Evolutionary conservation across 2,113 vertebrate genomes (phyloP).

Genomic region (Upupa epops): DNA sequence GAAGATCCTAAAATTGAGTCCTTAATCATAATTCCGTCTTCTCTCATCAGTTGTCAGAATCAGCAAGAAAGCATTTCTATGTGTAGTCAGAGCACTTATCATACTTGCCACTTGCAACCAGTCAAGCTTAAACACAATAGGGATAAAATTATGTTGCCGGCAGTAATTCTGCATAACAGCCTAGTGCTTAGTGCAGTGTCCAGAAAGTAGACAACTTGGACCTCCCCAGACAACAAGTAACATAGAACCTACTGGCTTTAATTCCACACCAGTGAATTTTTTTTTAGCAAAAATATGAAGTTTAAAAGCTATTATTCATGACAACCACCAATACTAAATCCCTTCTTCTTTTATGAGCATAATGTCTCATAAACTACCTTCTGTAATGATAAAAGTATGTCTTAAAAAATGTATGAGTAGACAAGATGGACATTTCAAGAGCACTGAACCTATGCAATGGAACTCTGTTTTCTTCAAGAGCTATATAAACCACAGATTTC

Average conservation of each 20-base stretch:
- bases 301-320: neutral
- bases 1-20: neutral
- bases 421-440: constrained; percentile 11
- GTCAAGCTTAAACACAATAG: neutral
- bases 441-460: neutral
- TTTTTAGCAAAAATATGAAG: neutral
- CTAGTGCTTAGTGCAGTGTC: neutral
- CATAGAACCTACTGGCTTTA: neutral
- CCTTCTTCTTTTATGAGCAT: neutral
- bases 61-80: neutral
- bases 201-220: neutral
- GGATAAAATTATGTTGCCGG: neutral
- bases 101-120: neutral
- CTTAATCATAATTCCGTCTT: neutral
- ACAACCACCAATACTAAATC: neutral
- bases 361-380: neutral
- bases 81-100: neutral
- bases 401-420: neutral
- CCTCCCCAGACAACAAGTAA: neutral
- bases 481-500: constrained; percentile 15
- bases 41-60: neutral
- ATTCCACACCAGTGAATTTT: neutral
- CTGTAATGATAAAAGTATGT: neutral
- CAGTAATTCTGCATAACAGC: neutral
- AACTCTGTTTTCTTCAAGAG: neutral